Evolutionary conservation across 2,888 invertebrate genomes (phyloP).

Genomic region (Incurvaria masculella): DNA sequence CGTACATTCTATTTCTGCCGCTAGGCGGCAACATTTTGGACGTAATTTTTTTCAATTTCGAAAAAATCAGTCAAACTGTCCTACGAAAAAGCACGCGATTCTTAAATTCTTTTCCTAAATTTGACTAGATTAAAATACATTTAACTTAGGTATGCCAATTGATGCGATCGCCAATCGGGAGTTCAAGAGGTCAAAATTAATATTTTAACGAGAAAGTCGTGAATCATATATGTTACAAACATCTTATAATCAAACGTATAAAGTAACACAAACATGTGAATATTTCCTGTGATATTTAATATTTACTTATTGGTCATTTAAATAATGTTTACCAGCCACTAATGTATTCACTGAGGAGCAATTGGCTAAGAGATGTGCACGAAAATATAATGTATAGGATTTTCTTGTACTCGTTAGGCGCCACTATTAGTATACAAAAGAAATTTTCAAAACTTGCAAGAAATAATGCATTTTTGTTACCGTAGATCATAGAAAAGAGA

Average conservation of each 20-base stretch:
- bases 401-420: not conserved
- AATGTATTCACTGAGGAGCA: not conserved
- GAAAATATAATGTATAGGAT: not conserved
- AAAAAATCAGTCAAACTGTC: conserved; percentile 47
- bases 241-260: not conserved
- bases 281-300: not conserved
- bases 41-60: conserved; percentile 29
- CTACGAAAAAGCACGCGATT: conserved; percentile 32
- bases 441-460: no score
- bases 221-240: conserved; percentile 18
- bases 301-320: no score
- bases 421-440: no score
- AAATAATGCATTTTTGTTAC: no score
- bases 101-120: conserved; percentile 33
- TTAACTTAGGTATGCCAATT: conserved; percentile 40
- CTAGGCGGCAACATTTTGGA: conserved; percentile 46
- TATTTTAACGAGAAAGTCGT: conserved; percentile 18
- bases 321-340: no score
- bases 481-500: no score
- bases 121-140: conserved; percentile 52
- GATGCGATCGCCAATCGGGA: conserved; percentile 31
- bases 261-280: not conserved
- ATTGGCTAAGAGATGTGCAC: not conserved
- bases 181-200: conserved; percentile 5
- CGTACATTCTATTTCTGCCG: conserved; percentile 33